phyloP scores from a whole-genome alignment of 1,140 invertebrate genomes.

The Papilio dardanus region DNA sequence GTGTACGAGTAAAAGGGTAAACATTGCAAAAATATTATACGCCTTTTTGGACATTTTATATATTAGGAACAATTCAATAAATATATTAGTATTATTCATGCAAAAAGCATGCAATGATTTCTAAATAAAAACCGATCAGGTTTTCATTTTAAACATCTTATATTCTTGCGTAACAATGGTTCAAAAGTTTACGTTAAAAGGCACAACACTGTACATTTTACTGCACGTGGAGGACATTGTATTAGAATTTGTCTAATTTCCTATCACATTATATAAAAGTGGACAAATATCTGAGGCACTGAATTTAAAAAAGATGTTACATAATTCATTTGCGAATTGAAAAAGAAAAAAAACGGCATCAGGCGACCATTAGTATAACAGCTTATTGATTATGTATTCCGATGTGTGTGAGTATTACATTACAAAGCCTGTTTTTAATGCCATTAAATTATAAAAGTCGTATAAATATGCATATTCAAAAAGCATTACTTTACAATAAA shows the following conservation, averaged over 20 bases:
- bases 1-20: constrained; percentile 19
- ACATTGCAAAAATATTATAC: not conserved
- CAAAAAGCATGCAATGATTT: constrained; percentile 10
- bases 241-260: not conserved
- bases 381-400: not conserved
- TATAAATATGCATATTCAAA: constrained; percentile 15
- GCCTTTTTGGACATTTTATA: constrained; percentile 11
- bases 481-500: constrained; percentile 41
- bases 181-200: constrained; percentile 15
- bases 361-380: not conserved
- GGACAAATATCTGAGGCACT: constrained; percentile 29
- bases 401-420: constrained; percentile 23
- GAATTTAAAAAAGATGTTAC: not conserved
- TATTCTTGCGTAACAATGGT: constrained; percentile 1
- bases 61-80: constrained; percentile 30
- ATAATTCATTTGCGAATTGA: not conserved
- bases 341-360: constrained; percentile 19
- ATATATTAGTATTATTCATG: not conserved
- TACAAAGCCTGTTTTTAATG: not conserved
- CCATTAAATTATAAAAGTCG: not conserved
- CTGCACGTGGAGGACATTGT: not conserved
- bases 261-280: not conserved
- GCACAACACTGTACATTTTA: constrained; percentile 26
- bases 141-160: not conserved
- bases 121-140: not conserved